Evolutionary conservation across 2,797 vertebrate genomes (phyloP), one percentile per base, ranked within the genome.

Genomic region (Cuculus canorus): DNA sequence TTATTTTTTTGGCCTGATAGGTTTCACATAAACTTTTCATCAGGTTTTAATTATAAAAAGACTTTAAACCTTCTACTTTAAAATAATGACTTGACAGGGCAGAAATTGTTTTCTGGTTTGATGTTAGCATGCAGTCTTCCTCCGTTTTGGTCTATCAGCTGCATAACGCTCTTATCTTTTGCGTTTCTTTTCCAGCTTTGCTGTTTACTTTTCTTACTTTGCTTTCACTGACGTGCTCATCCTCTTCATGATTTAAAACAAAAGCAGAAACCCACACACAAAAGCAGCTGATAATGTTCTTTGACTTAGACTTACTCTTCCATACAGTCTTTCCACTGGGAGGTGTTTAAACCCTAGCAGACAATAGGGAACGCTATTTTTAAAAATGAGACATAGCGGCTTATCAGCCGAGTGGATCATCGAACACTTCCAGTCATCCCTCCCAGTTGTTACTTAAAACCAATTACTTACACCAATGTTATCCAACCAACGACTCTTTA

Each of bases 11-110:
- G 76, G 52, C 48, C 41, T 78, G 45, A 24, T 73, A 17, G 8
- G 75, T 66, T 66, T 66, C 56, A 12, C 56, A 35, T 82, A 47
- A 65, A 68, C 32, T 60, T 94, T 78, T 92, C 52, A 45, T 63
- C 54, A 28, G 15, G 6, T 80, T 81, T 95, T 76, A 89, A 80
- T 93, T 71, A 32, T n/a, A 64, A 86, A 25, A 48, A 79, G 28
- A 57, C 11, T 11, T 84, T 90, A 56, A 91, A 45, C 25, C 24
- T 82, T 82, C 39, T 79, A 17, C 32, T 85, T 87, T 24, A 91
- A 80, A 89, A 45, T 56, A 70, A 39, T 53, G 23, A 33, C 19
- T 77, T 79, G 48, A 35, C 33, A 73, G 35, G 32, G 76, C 43
- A 75, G 70, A 91, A 72, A 16, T 21, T 10, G 4, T 56, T 64